Conservation (phyloP, 2,888 invertebrate genomes). For the Euplexia lucipara region DNA sequence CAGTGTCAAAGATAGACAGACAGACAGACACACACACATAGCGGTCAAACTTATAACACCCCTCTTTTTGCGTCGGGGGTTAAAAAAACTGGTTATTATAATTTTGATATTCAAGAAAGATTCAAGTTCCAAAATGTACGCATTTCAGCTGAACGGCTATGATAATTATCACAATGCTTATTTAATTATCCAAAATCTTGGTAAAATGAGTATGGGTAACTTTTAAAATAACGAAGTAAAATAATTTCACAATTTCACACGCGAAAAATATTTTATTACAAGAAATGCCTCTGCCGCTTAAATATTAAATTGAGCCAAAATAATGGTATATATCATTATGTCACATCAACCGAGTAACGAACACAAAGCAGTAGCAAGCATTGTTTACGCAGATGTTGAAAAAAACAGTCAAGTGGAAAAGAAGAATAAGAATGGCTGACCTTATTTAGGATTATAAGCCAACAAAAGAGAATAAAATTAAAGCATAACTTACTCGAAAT, state of each 20-base stretch:
- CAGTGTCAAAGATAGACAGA: no score
- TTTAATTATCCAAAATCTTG: not conserved
- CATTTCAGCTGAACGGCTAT: no score
- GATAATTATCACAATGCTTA: no score
- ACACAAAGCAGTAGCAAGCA: conserved; percentile 22
- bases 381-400: conserved; percentile 43
- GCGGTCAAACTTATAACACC: no score
- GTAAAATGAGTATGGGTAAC: not conserved
- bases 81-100: no score
- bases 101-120: no score
- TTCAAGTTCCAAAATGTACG: no score
- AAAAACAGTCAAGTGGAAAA: conserved; percentile 29
- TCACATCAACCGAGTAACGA: not conserved
- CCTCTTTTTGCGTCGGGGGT: no score
- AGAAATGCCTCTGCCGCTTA: not conserved
- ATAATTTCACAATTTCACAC: not conserved
- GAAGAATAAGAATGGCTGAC: conserved; percentile 22
- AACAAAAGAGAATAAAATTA: conserved; percentile 38
- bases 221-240: not conserved
- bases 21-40: no score
- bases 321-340: conserved; percentile 5
- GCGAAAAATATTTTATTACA: not conserved
- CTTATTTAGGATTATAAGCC: conserved; percentile 31
- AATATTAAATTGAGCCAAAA: not conserved
- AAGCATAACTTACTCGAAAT: conserved; percentile 46